A percentile compares a stretch with the other conserved stretches of the same genome.
phyloP scores from a whole-genome alignment of 53 echinoderm and acorn worm species.

The Holothuria leucospilota region DNA sequence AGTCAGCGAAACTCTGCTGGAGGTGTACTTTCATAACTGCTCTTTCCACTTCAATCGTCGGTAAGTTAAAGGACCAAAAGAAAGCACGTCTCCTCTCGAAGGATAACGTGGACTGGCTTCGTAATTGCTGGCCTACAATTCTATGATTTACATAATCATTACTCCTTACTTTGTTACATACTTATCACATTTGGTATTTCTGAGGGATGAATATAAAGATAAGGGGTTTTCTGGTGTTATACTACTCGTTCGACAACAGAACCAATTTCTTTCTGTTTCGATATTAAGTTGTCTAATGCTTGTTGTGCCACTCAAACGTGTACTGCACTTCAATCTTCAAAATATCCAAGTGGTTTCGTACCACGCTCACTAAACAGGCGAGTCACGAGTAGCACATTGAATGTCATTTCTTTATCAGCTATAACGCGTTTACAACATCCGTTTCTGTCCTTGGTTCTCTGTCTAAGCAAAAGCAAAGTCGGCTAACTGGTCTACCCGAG shows the following conservation, averaged over 20 bases:
- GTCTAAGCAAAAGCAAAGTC: too few relatives aligned
- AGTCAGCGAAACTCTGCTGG: too few relatives aligned
- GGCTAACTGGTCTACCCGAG: too few relatives aligned
- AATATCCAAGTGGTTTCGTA: conserved; percentile 85
- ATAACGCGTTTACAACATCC: conserved; percentile 71
- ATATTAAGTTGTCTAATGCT: conserved; percentile 68
- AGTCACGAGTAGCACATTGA: conserved; percentile 82
- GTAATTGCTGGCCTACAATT: too few relatives aligned
- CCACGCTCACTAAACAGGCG: conserved; percentile 93
- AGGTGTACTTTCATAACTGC: too few relatives aligned
- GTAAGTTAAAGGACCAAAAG: too few relatives aligned
- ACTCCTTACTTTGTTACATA: conserved; percentile 43
- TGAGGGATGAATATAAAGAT: conserved; percentile 79
- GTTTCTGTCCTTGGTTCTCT: conserved; percentile 65
- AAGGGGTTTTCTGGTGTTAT: conserved; percentile 57
- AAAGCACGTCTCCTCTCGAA: too few relatives aligned
- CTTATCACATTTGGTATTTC: conserved; percentile 97
- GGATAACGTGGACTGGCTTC: too few relatives aligned
- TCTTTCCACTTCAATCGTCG: too few relatives aligned
- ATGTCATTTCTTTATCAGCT: conserved; percentile 76
- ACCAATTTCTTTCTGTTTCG: conserved; percentile 57
- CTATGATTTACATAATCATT: too few relatives aligned
- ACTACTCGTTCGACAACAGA: conserved; percentile 67
- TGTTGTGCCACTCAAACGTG: conserved; percentile 67
- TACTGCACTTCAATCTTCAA: conserved; percentile 92